Evolutionary conservation across 2,113 vertebrate genomes (phyloP), one percentile per base, ranked within the genome.

Genomic region (Andinoacara biseriatus): DNA sequence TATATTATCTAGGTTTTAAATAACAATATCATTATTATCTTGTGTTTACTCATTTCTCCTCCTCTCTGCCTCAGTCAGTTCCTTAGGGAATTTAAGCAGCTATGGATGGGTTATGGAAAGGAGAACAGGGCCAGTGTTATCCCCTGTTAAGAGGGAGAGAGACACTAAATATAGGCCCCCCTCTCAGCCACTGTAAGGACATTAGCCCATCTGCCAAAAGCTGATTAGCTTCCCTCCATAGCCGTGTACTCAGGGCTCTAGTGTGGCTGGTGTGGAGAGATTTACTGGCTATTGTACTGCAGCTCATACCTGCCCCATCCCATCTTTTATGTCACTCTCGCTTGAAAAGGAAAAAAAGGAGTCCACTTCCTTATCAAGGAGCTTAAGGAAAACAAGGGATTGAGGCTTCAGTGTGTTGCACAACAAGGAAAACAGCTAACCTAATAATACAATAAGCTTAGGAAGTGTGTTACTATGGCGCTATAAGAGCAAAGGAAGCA

Each of bases 191-290:
- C 83, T 82, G 90, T 93, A 92, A 95, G 91, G 93, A 91, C 92
- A 94, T 94, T 94, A 94, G 85, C 92, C 85, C 91, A 91, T 93
- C 90, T 90, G 58, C 78, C 81, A 91, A 94, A 95, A 94, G 92
- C 94, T 92, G 93, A 95, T 95, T 94, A 93, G 87, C 86, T 63
- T 91, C 10, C 54, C 81, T 84, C 76, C 59, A 74, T 91, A 88
- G 90, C 87, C 88, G 83, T 90, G 76, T 76, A 83, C 79, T 81
- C 88, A 92, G 67, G 65, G 58, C 87, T 87, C 57, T 58, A 82
- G 81, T 91, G 85, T 85, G 58, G 81, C 82, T 89, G 72, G 87
- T 83, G 90, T n/a, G 2, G 35, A 80, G 84, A 85, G 91, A 91
- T 90, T 93, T 90, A 81, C 72, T 22, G 11, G 59, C 82, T 84